Evolutionary conservation across 2,113 vertebrate genomes (phyloP), one percentile per base, ranked within the genome.

Genomic region (Peromyscus maniculatus): DNA sequence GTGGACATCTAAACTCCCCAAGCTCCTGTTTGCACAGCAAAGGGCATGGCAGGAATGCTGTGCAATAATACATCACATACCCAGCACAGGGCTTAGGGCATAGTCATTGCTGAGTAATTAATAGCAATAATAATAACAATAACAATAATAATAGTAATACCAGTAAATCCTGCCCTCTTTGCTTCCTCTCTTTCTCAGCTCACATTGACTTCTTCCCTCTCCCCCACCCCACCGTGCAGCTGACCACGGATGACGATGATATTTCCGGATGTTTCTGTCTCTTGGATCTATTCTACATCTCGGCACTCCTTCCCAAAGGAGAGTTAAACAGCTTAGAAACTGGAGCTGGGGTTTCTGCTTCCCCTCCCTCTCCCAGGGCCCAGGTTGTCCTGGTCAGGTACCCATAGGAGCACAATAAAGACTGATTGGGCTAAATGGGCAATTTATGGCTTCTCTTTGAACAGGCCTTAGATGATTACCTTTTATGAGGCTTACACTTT

Each of bases 401-500:
- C 91, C 79, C 5, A 5, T 59, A 93, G 90, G 87, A 91, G 59
- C n/a, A 75, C 87, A 97, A 84, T 98, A 97, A 98, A 97, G 95
- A 33, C 93, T 97, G 96, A 98, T 98, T 96, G 83, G 95, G 87
- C 89, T 98, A 97, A 98, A 97, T 97, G 96, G 89, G 57, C 97
- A 93, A 96, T 98, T 98, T 98, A 97, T 93, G 94, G 49, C 97
- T 95, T 96, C 89, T 95, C 98, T 98, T 98, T 98, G 98, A 98
- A 98, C 94, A 87, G 94, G 97, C 95, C 96, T 97, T 97, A 97
- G 96, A 98, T 98, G 97, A 98, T 98, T 98, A 98, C 97, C 97
- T 98, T 98, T 98, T 98, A 98, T 97, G 97, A 97, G 97, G 87
- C 94, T 98, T 98, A 98, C 93, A 97, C 96, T 96, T 98, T 97